A percentile compares a stretch with the other conserved stretches of the same genome.
phyloP scores from a whole-genome alignment of 2,797 vertebrate genomes.

The Danio aesculapii region DNA sequence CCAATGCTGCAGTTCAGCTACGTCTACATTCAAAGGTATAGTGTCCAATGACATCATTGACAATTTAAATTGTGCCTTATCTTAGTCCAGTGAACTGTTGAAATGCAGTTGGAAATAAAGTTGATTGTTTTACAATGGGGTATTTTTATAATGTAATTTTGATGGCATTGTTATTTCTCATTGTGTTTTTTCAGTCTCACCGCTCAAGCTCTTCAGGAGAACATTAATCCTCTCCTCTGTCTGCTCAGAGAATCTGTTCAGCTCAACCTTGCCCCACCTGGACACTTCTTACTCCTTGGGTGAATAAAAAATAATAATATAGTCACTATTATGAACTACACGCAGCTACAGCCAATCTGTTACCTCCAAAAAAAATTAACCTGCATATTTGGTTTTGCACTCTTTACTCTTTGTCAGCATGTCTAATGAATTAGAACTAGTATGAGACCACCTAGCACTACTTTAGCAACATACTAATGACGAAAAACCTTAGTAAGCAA shows the following conservation, averaged over 20 bases:
- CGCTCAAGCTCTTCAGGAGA: slow-evolving; percentile 87
- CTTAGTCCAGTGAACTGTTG: slow-evolving; percentile 12
- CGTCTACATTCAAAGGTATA: slow-evolving; percentile 90
- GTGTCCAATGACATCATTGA: slow-evolving; percentile 1
- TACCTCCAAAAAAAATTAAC: neutral
- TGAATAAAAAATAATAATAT: slow-evolving; percentile 65
- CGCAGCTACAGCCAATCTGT: too few relatives aligned
- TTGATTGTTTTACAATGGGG: neutral
- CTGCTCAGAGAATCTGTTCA: slow-evolving; percentile 93
- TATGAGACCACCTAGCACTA: neutral
- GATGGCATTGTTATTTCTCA: neutral
- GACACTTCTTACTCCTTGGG: slow-evolving; percentile 94
- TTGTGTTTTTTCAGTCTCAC: slow-evolving; percentile 78
- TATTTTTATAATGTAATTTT: neutral
- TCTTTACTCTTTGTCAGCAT: neutral
- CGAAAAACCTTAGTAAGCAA: neutral
- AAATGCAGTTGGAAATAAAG: neutral
- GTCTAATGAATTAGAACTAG: neutral
- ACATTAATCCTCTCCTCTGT: slow-evolving; percentile 83
- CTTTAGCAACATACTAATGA: neutral
- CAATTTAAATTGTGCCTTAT: neutral
- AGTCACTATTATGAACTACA: neutral
- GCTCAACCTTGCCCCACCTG: slow-evolving; percentile 91
- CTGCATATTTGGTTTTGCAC: neutral
- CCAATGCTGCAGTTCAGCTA: slow-evolving; percentile 93